Evolutionary conservation across 2,888 invertebrate species (phyloP), one percentile per base, ranked within the genome.

Genomic region (Cremastobaeus sp.): DNA sequence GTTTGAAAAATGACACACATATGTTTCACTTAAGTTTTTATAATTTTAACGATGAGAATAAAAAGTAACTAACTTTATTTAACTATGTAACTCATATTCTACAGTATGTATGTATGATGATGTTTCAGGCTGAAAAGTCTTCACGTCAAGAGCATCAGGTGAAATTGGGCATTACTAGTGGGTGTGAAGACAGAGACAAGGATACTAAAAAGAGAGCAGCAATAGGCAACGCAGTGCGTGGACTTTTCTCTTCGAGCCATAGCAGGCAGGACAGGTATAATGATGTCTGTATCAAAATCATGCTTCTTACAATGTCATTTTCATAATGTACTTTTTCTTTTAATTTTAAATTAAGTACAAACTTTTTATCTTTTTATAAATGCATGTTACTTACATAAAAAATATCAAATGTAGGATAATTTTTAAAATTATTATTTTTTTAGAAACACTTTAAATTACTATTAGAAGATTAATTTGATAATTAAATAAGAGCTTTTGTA

Each of bases 221-320:
- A 83, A 87, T 87, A 87, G 87, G 86, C 84, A 87, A 87, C 81
- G 84, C 84, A 81, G 86, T 87, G 86, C 85, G 86, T 65, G 86
- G 87, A 80, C 79, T 87, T 81, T 85, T 87, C 81, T 85, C 86
- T 82, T 87, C 86, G 83, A 83, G 86, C 86, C 85, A 87, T 83
- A 84, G 83, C 82, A 86, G 86, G 85, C 87, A 86, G 87, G 87
- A 87, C 87, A 87, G 87, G 87, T 87, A 87, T 85, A 86, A 87
- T 84, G 86, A 87, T 87, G 87, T 87, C 86, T 86, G 86, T 87
- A 87, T 87, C 87, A 85, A 82, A 85, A 85, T 86, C 85, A 86
- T 84, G 86, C 87, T 87, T 87, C 68, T 82, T 82, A 81, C 79
- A 82, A 81, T 81, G 79, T 78, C 81, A 83, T 79, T 76, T 50